A percentile compares a stretch with the other conserved stretches of the same genome.
These are phyloP conservation scores for Distichodus sexfasciatus DNA, from an alignment of 2,797 vertebrate genomes.

Conservation along the genomic window DNA sequence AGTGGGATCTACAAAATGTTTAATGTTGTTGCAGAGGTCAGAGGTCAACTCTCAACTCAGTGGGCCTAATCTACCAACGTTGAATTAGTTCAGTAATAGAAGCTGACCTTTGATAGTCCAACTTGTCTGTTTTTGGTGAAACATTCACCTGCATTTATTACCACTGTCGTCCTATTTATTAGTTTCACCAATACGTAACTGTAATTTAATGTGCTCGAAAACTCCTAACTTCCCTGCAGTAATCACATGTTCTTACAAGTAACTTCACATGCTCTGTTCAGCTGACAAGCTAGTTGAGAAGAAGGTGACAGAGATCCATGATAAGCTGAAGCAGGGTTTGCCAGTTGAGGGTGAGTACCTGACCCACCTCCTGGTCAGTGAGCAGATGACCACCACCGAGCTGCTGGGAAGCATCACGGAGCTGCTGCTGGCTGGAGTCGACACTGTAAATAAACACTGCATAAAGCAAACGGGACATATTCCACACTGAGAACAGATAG, in stretches of 20 bases:
- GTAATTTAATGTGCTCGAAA: too few relatives aligned
- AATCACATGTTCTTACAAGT: neutral
- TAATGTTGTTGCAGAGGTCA: too few relatives aligned
- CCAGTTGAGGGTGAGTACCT: slow-evolving; percentile 74
- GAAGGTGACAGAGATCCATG: slow-evolving; percentile 69
- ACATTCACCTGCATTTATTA: too few relatives aligned
- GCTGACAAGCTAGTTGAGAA: slow-evolving; percentile 69
- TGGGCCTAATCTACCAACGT: too few relatives aligned
- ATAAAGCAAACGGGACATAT: neutral
- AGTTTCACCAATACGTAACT: too few relatives aligned
- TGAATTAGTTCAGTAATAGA: too few relatives aligned
- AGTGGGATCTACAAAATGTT: slow-evolving; percentile 52
- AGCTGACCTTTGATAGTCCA: too few relatives aligned
- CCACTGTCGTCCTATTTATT: too few relatives aligned
- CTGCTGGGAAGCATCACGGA: slow-evolving; percentile 78
- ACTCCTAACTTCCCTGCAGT: neutral
- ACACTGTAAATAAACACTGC: slow-evolving; percentile 68
- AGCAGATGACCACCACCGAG: slow-evolving; percentile 72
- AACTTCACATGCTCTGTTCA: slow-evolving; percentile 34
- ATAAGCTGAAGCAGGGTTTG: slow-evolving; percentile 55
- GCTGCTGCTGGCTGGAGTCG: slow-evolving; percentile 78
- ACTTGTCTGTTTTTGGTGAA: too few relatives aligned
- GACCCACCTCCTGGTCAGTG: slow-evolving; percentile 74
- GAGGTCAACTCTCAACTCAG: too few relatives aligned
- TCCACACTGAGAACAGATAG: too few relatives aligned